Base-by-base conservation (phyloP, 2,797 vertebrate genomes). In the Arnoldichthys spilopterus region DNA sequence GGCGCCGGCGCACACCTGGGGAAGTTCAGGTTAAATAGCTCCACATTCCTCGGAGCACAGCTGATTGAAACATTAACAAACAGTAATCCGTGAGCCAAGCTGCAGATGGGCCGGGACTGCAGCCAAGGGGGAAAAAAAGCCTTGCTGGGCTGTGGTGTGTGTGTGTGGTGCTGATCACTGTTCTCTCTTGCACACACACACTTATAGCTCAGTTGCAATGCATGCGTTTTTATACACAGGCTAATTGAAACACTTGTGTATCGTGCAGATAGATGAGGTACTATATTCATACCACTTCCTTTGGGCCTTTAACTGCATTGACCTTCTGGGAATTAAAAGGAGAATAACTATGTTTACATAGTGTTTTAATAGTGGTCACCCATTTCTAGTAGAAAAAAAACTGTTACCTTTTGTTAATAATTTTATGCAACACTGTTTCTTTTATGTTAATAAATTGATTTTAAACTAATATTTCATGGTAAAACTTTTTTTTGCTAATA, bases 51-150 rank as follows among this genome's bases (percentile, higher is more conserved):
- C 90, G 90, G 93, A 92, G 91, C 94, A 95, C 96, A 97, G 96
- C 96, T 96, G 96, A 97, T 95, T 96, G 95, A 96, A 96, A 95
- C 95, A 95, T 96, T 97, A 96, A 96, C 95, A 96, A 96, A 96
- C 95, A 94, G 92, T 95, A 92, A 94, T 93, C 94, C 87, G 87
- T 89, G 89, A 92, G 94, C 81, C 93, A 94, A 92, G 93, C 95
- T 94, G 93, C 95, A 96, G 96, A 95, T 96, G 96, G 95, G 93
- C 93, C 90, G 94, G 95, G 94, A 90, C 85, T 74, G 81, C 84
- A 85, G 95, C 95, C 95, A 96, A 91, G 86, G 88, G 22, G 34
- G 15, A 62, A 67, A 26, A 64, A 71, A 72, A 51, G 40, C 71
- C n/a, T 61, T 22, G 28, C 76, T 45, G 37, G 34, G 15, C 56